These are phyloP conservation scores for Sesamia inferens DNA, from an alignment of 2,888 invertebrate genomes.

Conservation along the genomic window DNA sequence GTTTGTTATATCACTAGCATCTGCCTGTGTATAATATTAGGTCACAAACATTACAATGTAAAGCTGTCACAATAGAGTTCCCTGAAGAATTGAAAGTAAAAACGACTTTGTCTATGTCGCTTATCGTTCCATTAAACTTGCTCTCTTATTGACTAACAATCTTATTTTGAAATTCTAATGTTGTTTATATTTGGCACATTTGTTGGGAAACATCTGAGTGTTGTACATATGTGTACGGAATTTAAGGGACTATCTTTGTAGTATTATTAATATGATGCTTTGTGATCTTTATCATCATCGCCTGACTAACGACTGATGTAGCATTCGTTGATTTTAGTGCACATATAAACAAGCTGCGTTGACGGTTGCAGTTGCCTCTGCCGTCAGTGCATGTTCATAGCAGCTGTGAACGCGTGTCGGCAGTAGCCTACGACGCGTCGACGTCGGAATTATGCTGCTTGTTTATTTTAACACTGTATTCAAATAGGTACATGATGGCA, in stretches of 20 bases:
- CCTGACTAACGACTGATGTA: background rate
- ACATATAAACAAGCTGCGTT: background rate
- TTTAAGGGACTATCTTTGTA: constrained; percentile 3
- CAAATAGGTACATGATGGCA: background rate
- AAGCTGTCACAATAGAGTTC: constrained; percentile 20
- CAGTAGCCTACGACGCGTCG: background rate
- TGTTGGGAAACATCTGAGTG: constrained; percentile 16
- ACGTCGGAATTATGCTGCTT: background rate
- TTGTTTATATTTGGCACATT: constrained; percentile 11
- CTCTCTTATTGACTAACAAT: constrained; percentile 16
- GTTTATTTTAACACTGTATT: background rate
- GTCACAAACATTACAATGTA: constrained; percentile 54
- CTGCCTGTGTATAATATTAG: constrained; percentile 60
- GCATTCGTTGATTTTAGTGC: background rate
- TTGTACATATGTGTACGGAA: constrained; percentile 2
- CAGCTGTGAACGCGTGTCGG: too few species aligned
- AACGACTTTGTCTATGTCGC: background rate
- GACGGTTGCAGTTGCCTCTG: background rate
- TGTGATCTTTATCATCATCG: background rate
- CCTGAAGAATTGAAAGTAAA: constrained; percentile 33
- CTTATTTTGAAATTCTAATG: constrained; percentile 16
- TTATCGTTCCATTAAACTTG: constrained; percentile 9
- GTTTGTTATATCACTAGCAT: constrained; percentile 78
- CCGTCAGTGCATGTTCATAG: too few species aligned
- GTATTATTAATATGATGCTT: background rate